phyloP scores from a whole-genome alignment of 2,113 vertebrate species.

The Poecilia latipinna region DNA sequence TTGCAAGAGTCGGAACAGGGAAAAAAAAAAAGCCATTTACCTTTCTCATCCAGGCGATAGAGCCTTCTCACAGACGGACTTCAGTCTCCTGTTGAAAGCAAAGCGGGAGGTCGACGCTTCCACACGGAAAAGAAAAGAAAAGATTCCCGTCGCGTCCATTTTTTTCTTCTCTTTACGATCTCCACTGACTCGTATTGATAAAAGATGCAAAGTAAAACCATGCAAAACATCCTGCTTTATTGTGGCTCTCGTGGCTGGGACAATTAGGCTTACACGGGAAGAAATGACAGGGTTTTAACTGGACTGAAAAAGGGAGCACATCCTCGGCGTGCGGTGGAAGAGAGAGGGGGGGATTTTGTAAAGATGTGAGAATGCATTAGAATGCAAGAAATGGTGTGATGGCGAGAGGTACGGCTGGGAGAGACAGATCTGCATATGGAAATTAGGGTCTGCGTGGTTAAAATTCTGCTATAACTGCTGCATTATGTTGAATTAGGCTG shows the following conservation, averaged over 20 bases:
- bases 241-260: conserved; percentile 26
- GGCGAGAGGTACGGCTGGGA: conserved; percentile 86
- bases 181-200: conserved; percentile 39
- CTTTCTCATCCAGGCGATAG: conserved; percentile 57
- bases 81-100: conserved; percentile 44
- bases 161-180: conserved; percentile 46
- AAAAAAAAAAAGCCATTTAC: conserved; percentile 46
- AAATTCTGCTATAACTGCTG: conserved; percentile 87
- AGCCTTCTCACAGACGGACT: conserved; percentile 39
- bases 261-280: conserved; percentile 43
- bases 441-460: conserved; percentile 92
- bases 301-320: conserved; percentile 52
- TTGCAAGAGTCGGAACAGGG: conserved; percentile 28
- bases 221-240: conserved; percentile 31
- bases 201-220: conserved; percentile 57
- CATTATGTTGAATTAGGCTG: conserved; percentile 83
- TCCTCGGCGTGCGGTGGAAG: conserved; percentile 55
- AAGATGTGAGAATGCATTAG: conserved; percentile 83
- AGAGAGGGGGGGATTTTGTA: conserved; percentile 54
- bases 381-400: conserved; percentile 90
- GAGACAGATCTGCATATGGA: conserved; percentile 98
- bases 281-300: conserved; percentile 37
- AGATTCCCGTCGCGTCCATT: conserved; percentile 54
- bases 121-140: conserved; percentile 23
- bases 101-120: conserved; percentile 33